Percentiles rank a stretch among this genome's conserved stretches.
phyloP scores from a whole-genome alignment of 2,888 invertebrate species.

The Ichneumoninae sp. region DNA sequence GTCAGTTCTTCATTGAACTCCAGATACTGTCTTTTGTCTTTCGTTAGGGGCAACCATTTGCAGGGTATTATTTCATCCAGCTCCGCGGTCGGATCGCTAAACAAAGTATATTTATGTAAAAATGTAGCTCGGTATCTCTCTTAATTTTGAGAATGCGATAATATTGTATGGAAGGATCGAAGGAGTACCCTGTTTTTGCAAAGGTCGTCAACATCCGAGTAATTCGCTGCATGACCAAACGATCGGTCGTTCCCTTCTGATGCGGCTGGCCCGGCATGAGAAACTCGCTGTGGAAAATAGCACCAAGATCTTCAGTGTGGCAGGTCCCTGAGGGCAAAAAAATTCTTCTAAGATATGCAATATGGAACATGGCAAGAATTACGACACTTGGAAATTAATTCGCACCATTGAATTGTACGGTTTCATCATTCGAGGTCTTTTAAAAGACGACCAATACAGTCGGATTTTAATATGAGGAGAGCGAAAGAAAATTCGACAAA shows the following conservation, averaged over 20 bases:
- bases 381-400: neutral
- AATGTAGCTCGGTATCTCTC: neutral
- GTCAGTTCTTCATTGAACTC: constrained; percentile 71
- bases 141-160: neutral
- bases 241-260: constrained; percentile 72
- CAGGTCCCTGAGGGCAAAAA: constrained; percentile 84
- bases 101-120: neutral
- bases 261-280: constrained; percentile 52
- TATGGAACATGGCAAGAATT: neutral
- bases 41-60: constrained; percentile 71
- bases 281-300: constrained; percentile 84
- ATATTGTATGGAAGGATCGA: constrained; percentile 2
- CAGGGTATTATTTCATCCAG: constrained; percentile 68
- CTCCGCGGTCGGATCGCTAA: constrained; percentile 75
- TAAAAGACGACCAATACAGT: too few species aligned
- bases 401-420: too few species aligned
- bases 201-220: constrained; percentile 79
- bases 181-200: constrained; percentile 77
- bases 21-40: constrained; percentile 68
- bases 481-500: too few species aligned
- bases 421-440: too few species aligned
- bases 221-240: constrained; percentile 71
- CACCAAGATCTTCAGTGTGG: constrained; percentile 87
- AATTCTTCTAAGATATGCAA: neutral
- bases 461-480: too few species aligned